These are phyloP conservation scores for Trichechus manatus DNA, from an alignment of 2,113 vertebrate genomes.

Conservation along the genomic window DNA sequence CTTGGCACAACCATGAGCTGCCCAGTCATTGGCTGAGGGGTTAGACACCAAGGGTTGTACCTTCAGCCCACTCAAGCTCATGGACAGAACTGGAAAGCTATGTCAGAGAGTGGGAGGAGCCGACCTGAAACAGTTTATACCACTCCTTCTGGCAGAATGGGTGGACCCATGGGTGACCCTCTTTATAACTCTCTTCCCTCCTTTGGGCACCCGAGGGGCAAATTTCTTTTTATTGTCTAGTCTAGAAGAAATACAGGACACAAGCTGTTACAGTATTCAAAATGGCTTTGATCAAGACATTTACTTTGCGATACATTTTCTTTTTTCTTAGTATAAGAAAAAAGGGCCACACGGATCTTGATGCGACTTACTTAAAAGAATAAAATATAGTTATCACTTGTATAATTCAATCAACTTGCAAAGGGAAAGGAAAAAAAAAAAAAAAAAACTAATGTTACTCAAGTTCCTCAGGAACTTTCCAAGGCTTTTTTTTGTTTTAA, in stretches of 20 bases:
- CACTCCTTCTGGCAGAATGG: background rate
- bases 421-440: background rate
- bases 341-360: background rate
- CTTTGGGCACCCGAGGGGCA: background rate
- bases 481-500: no score
- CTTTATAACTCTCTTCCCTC: background rate
- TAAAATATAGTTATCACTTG: background rate
- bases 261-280: background rate
- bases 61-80: background rate
- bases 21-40: background rate
- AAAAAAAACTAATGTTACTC: background rate
- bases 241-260: background rate
- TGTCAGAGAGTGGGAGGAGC: background rate
- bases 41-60: background rate
- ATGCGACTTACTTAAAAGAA: background rate
- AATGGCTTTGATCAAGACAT: background rate
- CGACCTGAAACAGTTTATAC: accelerated
- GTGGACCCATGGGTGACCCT: accelerated
- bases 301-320: background rate
- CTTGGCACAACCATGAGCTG: accelerated
- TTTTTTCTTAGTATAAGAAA: background rate
- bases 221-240: background rate
- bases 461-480: background rate
- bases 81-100: background rate
- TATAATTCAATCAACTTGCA: background rate